Percentiles rank a stretch among this genome's conserved stretches.
Conservation (phyloP, 2,888 invertebrate genomes). For the Chloromyia formosa region DNA sequence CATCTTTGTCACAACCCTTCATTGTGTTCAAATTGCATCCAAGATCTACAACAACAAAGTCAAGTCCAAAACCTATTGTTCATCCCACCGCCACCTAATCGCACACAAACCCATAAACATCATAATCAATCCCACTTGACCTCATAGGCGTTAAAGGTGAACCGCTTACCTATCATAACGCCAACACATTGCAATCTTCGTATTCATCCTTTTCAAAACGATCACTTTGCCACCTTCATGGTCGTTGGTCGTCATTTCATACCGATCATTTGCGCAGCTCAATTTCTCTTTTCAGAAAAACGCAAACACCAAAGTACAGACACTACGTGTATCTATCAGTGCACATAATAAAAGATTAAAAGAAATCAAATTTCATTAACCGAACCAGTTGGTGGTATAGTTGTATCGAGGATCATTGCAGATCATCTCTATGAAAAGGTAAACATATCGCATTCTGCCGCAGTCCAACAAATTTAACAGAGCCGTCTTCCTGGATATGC, state of each 20-base stretch:
- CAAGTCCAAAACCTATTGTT: no score
- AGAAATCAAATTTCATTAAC: slow-evolving; percentile 40
- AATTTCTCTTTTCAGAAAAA: neutral
- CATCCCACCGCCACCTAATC: no score
- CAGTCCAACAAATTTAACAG: no score
- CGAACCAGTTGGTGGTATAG: slow-evolving; percentile 32
- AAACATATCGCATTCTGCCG: no score
- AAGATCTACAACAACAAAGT: no score
- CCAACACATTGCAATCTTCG: slow-evolving; percentile 30
- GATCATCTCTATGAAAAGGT: slow-evolving; percentile 16
- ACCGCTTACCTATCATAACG: slow-evolving; percentile 23
- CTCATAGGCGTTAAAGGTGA: slow-evolving; percentile 39
- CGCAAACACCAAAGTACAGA: neutral
- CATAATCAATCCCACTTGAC: slow-evolving; percentile 31
- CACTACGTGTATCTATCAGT: neutral
- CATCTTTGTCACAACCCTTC: no score
- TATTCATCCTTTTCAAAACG: slow-evolving; percentile 13
- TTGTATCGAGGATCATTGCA: slow-evolving; percentile 7
- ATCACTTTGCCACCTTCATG: slow-evolving; percentile 24
- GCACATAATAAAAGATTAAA: slow-evolving; percentile 31
- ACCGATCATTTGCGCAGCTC: slow-evolving; percentile 20
- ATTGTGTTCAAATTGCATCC: no score
- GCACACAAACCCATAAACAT: neutral
- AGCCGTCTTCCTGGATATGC: neutral
- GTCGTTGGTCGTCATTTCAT: neutral